Percentiles rank a stretch among this genome's conserved stretches.
phyloP scores from a whole-genome alignment of 2,113 vertebrate species.

The Syngnathus floridae region DNA sequence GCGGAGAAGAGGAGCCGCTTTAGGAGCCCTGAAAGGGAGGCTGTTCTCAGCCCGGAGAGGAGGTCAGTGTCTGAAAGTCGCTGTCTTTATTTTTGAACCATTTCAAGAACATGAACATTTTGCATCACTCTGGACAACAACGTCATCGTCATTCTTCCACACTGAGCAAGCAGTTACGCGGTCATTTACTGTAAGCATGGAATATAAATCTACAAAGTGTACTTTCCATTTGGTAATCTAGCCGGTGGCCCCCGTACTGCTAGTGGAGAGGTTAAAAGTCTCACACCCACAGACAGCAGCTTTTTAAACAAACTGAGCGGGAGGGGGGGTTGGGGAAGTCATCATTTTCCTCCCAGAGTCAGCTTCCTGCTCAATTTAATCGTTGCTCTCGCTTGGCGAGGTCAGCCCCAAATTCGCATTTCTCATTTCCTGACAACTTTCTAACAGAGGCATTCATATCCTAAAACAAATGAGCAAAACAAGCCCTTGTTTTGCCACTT shows the following conservation, averaged over 20 bases:
- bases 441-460: neutral
- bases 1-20: constrained; percentile 68
- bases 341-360: constrained; percentile 33
- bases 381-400: constrained; percentile 11
- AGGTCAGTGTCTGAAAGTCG: constrained; percentile 52
- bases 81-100: too few species aligned
- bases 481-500: neutral
- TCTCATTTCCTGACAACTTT: neutral
- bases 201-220: constrained; percentile 39
- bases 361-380: constrained; percentile 32
- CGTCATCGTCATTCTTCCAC: neutral
- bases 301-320: constrained; percentile 32
- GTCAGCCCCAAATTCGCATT: neutral
- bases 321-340: constrained; percentile 10
- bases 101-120: too few species aligned
- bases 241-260: constrained; percentile 16
- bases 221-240: constrained; percentile 38
- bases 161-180: constrained; percentile 9
- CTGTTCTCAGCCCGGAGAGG: constrained; percentile 69
- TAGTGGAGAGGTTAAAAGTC: constrained; percentile 35
- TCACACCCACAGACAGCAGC: constrained; percentile 12
- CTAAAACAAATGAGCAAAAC: neutral
- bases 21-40: constrained; percentile 64
- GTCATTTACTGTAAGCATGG: constrained; percentile 24
- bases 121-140: too few species aligned